Evolutionary conservation across 2,888 invertebrate species (phyloP).

Genomic region (Geophilus truncorum): DNA sequence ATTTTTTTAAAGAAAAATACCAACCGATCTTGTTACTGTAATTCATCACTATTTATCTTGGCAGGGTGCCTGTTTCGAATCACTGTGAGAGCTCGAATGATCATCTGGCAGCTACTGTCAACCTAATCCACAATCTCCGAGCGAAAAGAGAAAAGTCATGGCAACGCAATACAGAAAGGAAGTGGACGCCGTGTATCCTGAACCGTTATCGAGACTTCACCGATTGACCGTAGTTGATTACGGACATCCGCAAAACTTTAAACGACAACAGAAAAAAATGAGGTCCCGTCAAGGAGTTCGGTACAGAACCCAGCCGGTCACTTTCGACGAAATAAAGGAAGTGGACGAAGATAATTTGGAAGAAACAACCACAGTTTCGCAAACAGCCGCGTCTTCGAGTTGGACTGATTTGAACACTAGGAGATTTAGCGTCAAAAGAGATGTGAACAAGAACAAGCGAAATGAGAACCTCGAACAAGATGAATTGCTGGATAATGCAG

Average conservation of each 20-base stretch:
- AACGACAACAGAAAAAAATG: constrained; percentile 54
- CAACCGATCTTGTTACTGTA: neutral
- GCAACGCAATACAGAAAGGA: constrained; percentile 34
- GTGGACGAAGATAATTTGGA: constrained; percentile 61
- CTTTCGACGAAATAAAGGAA: constrained; percentile 71
- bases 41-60: neutral
- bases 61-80: neutral
- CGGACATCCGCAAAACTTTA: constrained; percentile 43
- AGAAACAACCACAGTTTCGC: constrained; percentile 48
- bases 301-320: constrained; percentile 66
- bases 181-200: constrained; percentile 66
- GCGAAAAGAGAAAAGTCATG: neutral
- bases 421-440: constrained; percentile 44
- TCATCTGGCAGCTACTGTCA: neutral
- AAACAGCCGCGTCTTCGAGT: constrained; percentile 50
- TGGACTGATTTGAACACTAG: constrained; percentile 52
- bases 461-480: neutral
- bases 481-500: neutral
- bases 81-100: neutral
- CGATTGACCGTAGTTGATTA: constrained; percentile 47
- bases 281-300: constrained; percentile 52
- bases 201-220: constrained; percentile 60
- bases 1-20: too few relatives aligned
- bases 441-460: neutral
- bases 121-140: neutral